Conservation (phyloP, 2,113 vertebrate species). For the Pyrgilauda ruficollis region DNA sequence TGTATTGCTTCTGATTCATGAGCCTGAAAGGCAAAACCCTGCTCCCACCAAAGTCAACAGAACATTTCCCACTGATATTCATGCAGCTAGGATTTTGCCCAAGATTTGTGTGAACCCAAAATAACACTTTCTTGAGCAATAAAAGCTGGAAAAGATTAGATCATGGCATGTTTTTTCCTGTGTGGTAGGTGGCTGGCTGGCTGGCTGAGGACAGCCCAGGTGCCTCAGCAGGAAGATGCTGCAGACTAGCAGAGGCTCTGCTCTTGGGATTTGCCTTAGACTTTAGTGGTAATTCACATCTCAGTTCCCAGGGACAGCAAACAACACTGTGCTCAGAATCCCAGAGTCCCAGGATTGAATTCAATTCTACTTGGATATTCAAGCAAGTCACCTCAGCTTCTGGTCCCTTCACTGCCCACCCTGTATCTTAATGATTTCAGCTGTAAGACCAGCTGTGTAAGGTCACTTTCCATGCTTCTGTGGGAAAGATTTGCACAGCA, state of each 20-base stretch:
- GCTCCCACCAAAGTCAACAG: not conserved
- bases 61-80: not conserved
- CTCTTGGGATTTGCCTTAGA: not conserved
- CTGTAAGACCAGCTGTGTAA: not conserved
- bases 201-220: not conserved
- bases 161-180: not conserved
- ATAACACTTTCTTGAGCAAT: not conserved
- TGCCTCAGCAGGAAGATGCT: not conserved
- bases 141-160: not conserved
- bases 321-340: not conserved
- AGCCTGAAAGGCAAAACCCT: not conserved
- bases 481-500: not conserved
- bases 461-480: not conserved
- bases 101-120: not conserved
- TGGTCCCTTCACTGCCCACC: not conserved
- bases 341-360: not conserved
- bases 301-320: not conserved
- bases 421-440: not conserved
- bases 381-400: not conserved
- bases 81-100: not conserved
- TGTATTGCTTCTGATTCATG: not conserved
- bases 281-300: not conserved
- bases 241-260: not conserved
- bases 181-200: not conserved
- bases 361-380: not conserved